Base-by-base conservation (phyloP, 2,888 invertebrate genomes). In the Patella depressa region DNA sequence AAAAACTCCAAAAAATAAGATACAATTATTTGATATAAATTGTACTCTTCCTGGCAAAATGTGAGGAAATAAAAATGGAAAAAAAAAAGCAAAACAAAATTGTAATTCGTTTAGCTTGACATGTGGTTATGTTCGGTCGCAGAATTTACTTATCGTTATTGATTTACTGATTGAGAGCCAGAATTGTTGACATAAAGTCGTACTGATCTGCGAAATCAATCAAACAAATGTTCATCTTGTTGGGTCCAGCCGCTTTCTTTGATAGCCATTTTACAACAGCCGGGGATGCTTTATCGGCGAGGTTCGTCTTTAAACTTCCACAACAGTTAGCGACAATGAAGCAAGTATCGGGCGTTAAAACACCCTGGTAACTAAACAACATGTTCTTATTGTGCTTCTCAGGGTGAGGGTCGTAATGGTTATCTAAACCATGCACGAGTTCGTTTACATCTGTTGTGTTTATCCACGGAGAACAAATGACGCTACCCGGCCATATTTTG, bases 401-500 rank as follows among this genome's bases (percentile, higher is more conserved):
- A n/a, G 91, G 86, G 59, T 95, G 87, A 0, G 92, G 90, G 17
- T 91, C 86, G 65, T 95, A 87, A 14, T 94, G 93, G 24, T 92
- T 88, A 57, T 93, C 92, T 29, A 97, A 91, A 89, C 94, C 95
- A 3, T 92, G 83, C 5, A 95, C 85, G 71, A 97, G 91, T 0
- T 93, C 93, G 0, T 91, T 86, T 0, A 94, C 90, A 54, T 93
- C 93, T 55, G 94, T 93, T 34, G 95, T 95, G 82, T 95, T 94
- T 0, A 96, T 95, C 97, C 96, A 97, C 0, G 96, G 96, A 0
- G 95, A 96, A 4, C 95, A 95, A 93, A 96, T 94, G 87, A 93
- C 92, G 70, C 92, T 93, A 1, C 94, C 93, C 9, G 94, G 94
- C 96, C 96, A 97, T 82, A 89, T 80, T 59, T 81, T 71, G 12